phyloP scores from a whole-genome alignment of 2,797 vertebrate genomes.

The Anableps anableps region DNA sequence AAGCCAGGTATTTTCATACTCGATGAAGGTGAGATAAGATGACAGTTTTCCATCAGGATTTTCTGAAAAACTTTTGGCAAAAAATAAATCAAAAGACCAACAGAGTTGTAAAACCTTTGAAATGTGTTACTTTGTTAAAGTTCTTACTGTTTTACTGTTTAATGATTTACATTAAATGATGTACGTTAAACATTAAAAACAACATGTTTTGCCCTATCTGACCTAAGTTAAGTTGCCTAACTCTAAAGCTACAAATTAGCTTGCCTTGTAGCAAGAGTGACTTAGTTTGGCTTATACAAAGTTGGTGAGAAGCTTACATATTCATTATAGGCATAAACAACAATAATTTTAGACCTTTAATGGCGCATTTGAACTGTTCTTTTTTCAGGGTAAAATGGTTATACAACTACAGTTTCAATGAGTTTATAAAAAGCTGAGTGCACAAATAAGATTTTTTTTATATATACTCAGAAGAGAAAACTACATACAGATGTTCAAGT shows the following conservation, averaged over 20 bases:
- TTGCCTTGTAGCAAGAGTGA: conserved; percentile 9
- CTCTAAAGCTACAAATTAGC: background rate
- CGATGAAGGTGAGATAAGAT: background rate
- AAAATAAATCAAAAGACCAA: too few species aligned
- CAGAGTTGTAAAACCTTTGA: too few species aligned
- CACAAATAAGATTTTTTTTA: background rate
- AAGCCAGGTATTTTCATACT: background rate
- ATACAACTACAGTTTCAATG: background rate
- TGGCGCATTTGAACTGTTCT: background rate
- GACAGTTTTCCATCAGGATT: background rate
- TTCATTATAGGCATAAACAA: background rate
- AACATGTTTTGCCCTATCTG: background rate
- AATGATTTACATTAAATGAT: background rate
- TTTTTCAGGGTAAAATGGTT: background rate
- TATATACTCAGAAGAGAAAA: background rate
- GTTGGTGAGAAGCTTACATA: background rate
- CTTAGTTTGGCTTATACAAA: background rate
- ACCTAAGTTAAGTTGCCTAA: background rate
- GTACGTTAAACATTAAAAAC: background rate
- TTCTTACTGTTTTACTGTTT: too few species aligned
- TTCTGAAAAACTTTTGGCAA: background rate
- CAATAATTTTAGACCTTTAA: background rate
- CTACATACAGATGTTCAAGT: background rate
- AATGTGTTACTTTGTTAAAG: background rate
- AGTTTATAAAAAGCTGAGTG: background rate